A percentile compares a stretch with the other conserved stretches of the same genome.
Evolutionary conservation across 2,888 invertebrate genomes (phyloP).

Genomic region (Julus scanicus): DNA sequence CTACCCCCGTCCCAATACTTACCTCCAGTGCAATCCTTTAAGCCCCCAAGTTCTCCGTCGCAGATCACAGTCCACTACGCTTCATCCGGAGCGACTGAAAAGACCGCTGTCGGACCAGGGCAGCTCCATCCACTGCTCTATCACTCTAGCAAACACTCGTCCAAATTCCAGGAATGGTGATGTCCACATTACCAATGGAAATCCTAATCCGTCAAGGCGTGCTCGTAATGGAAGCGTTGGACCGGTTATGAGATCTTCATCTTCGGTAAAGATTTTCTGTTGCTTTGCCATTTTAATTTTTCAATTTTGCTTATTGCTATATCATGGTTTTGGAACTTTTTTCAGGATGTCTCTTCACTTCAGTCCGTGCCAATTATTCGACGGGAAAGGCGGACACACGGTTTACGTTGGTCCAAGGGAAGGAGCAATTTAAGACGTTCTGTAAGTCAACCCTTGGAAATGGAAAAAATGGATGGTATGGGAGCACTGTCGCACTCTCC

Average conservation of each 20-base stretch:
- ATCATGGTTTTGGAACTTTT: background rate
- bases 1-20: slow-evolving; percentile 41
- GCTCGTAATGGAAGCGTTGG: slow-evolving; percentile 21
- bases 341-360: slow-evolving; percentile 4
- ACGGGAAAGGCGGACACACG: slow-evolving; percentile 6
- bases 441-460: slow-evolving; percentile 76
- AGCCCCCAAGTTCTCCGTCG: slow-evolving; percentile 56
- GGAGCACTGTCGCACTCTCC: slow-evolving; percentile 41
- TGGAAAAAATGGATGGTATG: slow-evolving; percentile 59
- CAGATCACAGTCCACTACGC: slow-evolving; percentile 59
- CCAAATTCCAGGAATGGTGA: slow-evolving; percentile 27
- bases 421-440: slow-evolving; percentile 70
- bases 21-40: slow-evolving; percentile 22
- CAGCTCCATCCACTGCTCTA: slow-evolving; percentile 47
- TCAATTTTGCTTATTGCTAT: background rate
- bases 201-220: background rate
- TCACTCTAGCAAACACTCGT: slow-evolving; percentile 7
- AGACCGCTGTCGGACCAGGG: slow-evolving; percentile 55
- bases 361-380: slow-evolving; percentile 16
- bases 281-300: background rate
- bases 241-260: slow-evolving; percentile 41
- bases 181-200: background rate
- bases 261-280: background rate
- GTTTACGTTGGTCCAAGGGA: slow-evolving; percentile 52
- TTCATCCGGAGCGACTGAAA: slow-evolving; percentile 53